A percentile compares a stretch with the other conserved stretches of the same genome.
phyloP scores from a whole-genome alignment of 2,888 invertebrate genomes.

The Melieria omissa region DNA sequence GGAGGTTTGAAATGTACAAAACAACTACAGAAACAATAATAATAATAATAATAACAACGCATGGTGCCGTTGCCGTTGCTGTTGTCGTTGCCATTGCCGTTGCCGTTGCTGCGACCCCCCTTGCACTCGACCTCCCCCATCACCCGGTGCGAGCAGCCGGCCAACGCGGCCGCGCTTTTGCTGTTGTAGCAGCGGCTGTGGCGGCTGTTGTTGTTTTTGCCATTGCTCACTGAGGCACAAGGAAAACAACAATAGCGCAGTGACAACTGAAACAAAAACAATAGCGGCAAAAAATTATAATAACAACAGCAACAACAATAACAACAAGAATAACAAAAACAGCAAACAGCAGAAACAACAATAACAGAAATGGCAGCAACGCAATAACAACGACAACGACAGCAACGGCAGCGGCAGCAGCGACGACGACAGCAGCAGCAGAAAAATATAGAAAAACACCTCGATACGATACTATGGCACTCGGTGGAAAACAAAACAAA shows the following conservation, averaged over 20 bases:
- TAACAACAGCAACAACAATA: conserved; percentile 7
- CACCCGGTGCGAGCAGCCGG: no score
- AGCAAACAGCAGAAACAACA: conserved; percentile 29
- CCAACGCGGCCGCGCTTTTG: no score
- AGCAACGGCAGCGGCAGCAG: conserved; percentile 15
- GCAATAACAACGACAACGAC: conserved; percentile 11
- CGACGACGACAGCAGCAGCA: conserved; percentile 37
- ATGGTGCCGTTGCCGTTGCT: background rate
- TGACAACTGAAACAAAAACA: conserved; percentile 22
- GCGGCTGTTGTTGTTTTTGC: background rate
- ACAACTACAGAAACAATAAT: conserved; percentile 16
- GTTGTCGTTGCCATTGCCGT: no score
- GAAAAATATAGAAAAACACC: background rate
- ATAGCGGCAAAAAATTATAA: conserved; percentile 17
- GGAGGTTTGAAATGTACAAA: background rate
- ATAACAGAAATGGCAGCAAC: conserved; percentile 17
- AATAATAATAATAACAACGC: conserved; percentile 21
- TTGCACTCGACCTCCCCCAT: conserved; percentile 29
- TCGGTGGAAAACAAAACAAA: conserved; percentile 52
- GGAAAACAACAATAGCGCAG: conserved; percentile 41
- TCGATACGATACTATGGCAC: conserved; percentile 32
- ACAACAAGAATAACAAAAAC: conserved; percentile 39
- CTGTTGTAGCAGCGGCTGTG: background rate
- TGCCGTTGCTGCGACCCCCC: conserved; percentile 7
- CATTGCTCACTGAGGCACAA: conserved; percentile 37